phyloP scores from a whole-genome alignment of 2,888 invertebrate genomes.

The Sarcophaga caerulescens region DNA sequence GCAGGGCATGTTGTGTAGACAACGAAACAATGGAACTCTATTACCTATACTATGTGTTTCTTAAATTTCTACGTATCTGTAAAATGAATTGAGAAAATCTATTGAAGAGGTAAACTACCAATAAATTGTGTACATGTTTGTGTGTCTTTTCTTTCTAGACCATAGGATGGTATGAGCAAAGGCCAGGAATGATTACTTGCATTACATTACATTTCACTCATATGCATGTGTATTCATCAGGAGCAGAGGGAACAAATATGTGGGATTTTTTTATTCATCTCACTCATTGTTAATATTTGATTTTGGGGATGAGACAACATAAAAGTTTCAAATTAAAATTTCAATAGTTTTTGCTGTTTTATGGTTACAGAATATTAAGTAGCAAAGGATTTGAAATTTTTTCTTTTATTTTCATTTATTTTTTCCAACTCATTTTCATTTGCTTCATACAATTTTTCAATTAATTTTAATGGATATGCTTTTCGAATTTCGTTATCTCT shows the following conservation, averaged over 20 bases:
- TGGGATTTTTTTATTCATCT: not conserved
- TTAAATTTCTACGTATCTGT: not conserved
- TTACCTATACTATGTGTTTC: not conserved
- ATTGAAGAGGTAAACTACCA: slow-evolving; percentile 40
- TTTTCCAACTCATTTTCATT: not conserved
- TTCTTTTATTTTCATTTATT: not conserved
- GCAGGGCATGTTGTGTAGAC: no score
- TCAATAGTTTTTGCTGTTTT: slow-evolving; percentile 48
- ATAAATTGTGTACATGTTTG: slow-evolving; percentile 43
- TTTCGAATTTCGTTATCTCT: not conserved
- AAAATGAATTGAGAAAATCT: slow-evolving; percentile 11
- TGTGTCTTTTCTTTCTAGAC: not conserved
- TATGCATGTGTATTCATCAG: no score
- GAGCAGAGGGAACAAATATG: no score
- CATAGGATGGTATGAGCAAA: not conserved
- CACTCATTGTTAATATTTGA: slow-evolving; percentile 37
- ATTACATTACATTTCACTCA: no score
- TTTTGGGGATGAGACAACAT: slow-evolving; percentile 27
- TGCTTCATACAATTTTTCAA: slow-evolving; percentile 34
- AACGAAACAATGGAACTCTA: no score
- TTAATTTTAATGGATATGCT: slow-evolving; percentile 38
- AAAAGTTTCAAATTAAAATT: slow-evolving; percentile 52
- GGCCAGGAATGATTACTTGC: no score
- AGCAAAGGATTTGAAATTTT: not conserved
- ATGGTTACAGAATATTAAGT: slow-evolving; percentile 50